Evolutionary conservation across 2,113 vertebrate genomes (phyloP), one percentile per base, ranked within the genome.

Genomic region (Calyptommatus sinebrachiatus): DNA sequence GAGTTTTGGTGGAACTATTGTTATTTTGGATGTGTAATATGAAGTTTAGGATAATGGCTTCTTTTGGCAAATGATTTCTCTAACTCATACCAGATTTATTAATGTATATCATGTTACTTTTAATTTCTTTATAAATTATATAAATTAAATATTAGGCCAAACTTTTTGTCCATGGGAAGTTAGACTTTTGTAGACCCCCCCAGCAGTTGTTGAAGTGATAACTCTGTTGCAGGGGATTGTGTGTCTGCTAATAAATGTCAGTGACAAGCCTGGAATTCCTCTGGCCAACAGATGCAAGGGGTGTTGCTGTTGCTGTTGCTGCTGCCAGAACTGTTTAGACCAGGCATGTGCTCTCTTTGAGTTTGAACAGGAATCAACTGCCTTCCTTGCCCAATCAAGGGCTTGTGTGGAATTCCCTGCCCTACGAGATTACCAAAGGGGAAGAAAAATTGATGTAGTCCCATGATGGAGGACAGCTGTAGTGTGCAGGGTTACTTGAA

Each of bases 191-290:
- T 76, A 45, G 61, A 78, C 1, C 78, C 83, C 62, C 70, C 62
- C 50, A 80, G 73, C 83, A 77, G n/a, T 77, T 84, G 74, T 75
- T 67, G 63, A 78, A 85, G 75, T 76, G 77, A 22, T 86, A 83
- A 77, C 57, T 86, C 70, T 22, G 50, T 81, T 85, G 73, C 16
- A 79, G 81, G 50, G 65, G 57, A 85, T 88, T 85, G 29, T 31
- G 1, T 83, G 41, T 80, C 78, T 77, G 10, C 72, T 80, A 80
- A 74, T 86, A 88, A 91, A 79, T 62, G 71, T 78, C 41, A 85
- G 1, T 29, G 73, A 69, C 66, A 69, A 75, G 66, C 61, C 16
- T 78, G 65, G 83, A 85, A 88, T 90, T 87, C 77, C 70, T 86
- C 4, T 29, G 65, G 60, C 69, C 79, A 81, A 74, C 60, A 86